These are phyloP conservation scores for Aspidiotus destructor DNA, from an alignment of 2,888 invertebrate genomes.

Conservation along the genomic window DNA sequence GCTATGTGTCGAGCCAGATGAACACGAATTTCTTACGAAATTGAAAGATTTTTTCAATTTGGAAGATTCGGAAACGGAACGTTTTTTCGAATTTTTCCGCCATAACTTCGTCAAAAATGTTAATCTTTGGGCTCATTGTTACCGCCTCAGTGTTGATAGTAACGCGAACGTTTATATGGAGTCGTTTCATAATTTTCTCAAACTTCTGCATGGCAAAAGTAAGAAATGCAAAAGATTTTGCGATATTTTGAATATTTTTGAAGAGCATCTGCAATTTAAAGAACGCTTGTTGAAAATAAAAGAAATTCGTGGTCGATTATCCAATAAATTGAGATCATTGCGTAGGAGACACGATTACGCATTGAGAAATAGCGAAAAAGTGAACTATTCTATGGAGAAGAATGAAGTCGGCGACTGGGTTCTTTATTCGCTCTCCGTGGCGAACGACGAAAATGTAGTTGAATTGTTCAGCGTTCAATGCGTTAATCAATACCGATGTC, in stretches of 20 bases:
- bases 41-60: not conserved
- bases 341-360: not conserved
- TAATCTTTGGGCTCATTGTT: conserved; percentile 2
- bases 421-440: not conserved
- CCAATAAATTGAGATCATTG: not conserved
- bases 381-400: not conserved
- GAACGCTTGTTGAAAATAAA: not conserved
- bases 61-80: not conserved
- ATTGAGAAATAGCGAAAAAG: not conserved
- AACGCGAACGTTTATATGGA: not conserved
- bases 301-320: not conserved
- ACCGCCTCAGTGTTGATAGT: not conserved
- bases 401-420: conserved; percentile 1
- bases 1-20: not conserved
- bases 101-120: not conserved
- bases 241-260: conserved; percentile 1
- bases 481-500: not conserved
- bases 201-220: not conserved
- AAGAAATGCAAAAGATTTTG: not conserved
- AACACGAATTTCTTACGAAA: not conserved
- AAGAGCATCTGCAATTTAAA: not conserved
- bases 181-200: not conserved
- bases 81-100: not conserved
- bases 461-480: not conserved
- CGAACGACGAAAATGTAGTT: not conserved